These are phyloP conservation scores for Vollenhovia emeryi DNA, from an alignment of 1,140 invertebrate species.

Conservation along the genomic window DNA sequence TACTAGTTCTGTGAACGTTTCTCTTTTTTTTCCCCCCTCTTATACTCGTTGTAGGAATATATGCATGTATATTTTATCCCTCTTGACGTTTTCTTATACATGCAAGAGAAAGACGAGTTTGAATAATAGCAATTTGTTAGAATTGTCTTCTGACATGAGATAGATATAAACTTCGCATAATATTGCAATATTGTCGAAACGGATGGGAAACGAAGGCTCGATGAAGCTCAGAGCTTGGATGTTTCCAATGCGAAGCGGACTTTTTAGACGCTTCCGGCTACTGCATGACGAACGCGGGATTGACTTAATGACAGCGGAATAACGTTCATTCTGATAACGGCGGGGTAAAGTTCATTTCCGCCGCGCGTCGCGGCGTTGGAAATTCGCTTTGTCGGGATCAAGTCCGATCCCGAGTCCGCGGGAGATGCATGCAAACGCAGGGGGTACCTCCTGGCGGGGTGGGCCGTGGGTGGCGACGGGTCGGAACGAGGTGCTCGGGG, in stretches of 20 bases:
- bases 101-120: neutral
- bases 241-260: neutral
- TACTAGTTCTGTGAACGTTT: neutral
- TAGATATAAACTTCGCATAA: neutral
- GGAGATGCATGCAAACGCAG: constrained; percentile 7
- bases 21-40: neutral
- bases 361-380: constrained; percentile 21
- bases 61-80: neutral
- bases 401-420: constrained; percentile 2
- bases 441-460: neutral
- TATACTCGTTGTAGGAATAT: neutral
- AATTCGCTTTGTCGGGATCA: constrained; percentile 16
- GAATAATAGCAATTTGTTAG: neutral
- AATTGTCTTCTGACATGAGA: neutral
- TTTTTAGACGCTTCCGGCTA: neutral
- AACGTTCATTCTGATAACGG: constrained; percentile 23
- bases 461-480: neutral
- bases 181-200: neutral
- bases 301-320: constrained; percentile 29
- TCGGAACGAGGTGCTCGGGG: constrained; percentile 5
- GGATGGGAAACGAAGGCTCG: neutral
- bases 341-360: constrained; percentile 41
- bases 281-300: constrained; percentile 11
- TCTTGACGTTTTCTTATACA: neutral
- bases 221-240: neutral